These are phyloP conservation scores for Danionella dracula DNA, from an alignment of 2,797 vertebrate genomes.

Conservation along the genomic window DNA sequence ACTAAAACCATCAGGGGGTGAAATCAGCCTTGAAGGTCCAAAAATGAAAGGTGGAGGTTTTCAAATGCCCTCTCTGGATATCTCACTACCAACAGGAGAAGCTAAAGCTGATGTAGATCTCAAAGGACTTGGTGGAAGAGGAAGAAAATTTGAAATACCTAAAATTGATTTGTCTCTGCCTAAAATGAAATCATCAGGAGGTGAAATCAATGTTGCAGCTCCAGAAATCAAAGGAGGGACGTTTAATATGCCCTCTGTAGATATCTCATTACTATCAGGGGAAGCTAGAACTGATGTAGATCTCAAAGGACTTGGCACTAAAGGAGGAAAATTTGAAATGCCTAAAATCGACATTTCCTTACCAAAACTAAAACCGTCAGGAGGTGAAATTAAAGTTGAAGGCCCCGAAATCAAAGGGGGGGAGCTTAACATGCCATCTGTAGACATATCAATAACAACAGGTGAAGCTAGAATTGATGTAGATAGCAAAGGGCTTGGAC, in stretches of 20 bases:
- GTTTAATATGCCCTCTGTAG: conserved; percentile 48
- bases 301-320: conserved; percentile 43
- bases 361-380: conserved; percentile 48
- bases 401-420: conserved; percentile 33
- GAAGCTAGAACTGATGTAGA: conserved; percentile 40
- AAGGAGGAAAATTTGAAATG: conserved; percentile 47
- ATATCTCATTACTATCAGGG: conserved; percentile 50
- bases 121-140: neutral
- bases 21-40: conserved; percentile 34
- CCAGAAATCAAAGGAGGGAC: conserved; percentile 40
- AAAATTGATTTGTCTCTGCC: conserved; percentile 46
- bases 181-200: conserved; percentile 6
- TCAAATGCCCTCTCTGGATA: conserved; percentile 26
- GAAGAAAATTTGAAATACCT: conserved; percentile 30
- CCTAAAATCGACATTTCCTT: conserved; percentile 43
- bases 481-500: conserved; percentile 1
- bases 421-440: no score
- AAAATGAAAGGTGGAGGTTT: conserved; percentile 42
- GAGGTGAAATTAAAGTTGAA: conserved; percentile 35
- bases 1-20: conserved; percentile 36
- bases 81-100: conserved; percentile 9
- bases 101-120: conserved; percentile 22
- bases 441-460: no score
- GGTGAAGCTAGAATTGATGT: no score
- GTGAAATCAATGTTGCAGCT: neutral